These are phyloP conservation scores for Rattus rattus DNA, from an alignment of 2,113 vertebrate genomes.

Conservation along the genomic window DNA sequence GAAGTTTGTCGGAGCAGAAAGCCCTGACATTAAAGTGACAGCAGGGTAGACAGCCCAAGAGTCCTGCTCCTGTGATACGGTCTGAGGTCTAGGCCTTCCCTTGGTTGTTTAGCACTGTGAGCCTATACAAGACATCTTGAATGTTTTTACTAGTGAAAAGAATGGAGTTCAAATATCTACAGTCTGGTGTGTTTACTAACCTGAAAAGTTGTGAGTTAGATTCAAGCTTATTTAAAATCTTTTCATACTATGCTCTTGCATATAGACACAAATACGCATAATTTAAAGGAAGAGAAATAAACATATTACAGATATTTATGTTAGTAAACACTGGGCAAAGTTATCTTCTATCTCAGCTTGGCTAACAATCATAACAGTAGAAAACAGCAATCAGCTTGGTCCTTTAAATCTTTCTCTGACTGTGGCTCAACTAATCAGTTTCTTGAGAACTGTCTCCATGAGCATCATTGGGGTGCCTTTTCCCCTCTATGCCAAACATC, in stretches of 20 bases:
- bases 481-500: background rate
- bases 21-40: background rate
- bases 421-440: background rate
- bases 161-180: background rate
- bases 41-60: background rate
- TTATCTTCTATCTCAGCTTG: background rate
- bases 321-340: background rate
- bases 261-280: background rate
- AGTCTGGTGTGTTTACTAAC: background rate
- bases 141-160: background rate
- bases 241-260: background rate
- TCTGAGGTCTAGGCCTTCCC: background rate
- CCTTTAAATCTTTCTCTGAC: background rate
- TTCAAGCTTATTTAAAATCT: constrained; percentile 16
- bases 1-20: background rate
- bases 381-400: background rate
- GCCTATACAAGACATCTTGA: background rate
- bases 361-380: background rate
- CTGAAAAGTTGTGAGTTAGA: background rate
- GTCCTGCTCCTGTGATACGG: background rate
- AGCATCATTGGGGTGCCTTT: background rate
- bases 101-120: background rate
- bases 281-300: background rate
- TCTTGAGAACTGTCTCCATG: background rate
- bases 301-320: background rate